phyloP scores from a whole-genome alignment of 2,888 invertebrate species.

The Ephialtes manifestator region DNA sequence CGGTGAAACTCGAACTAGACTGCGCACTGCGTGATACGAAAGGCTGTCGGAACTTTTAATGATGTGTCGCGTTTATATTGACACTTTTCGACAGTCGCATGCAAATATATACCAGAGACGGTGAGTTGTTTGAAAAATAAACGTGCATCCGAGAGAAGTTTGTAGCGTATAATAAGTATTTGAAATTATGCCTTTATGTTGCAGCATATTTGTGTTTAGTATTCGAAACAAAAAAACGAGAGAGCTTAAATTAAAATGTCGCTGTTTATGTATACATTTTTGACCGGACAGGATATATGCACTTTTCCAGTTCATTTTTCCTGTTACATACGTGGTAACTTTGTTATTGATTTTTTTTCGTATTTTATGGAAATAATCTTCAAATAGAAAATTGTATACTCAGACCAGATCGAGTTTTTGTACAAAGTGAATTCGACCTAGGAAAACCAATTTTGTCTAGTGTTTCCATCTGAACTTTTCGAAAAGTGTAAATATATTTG shows the following conservation, averaged over 20 bases:
- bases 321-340: no score
- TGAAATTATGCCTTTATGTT: not conserved
- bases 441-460: no score
- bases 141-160: not conserved
- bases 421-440: no score
- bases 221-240: not conserved
- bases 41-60: slow-evolving; percentile 16
- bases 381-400: no score
- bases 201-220: not conserved
- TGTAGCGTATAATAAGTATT: not conserved
- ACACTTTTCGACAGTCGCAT: not conserved
- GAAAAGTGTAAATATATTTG: no score
- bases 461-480: no score
- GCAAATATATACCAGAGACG: slow-evolving; percentile 1
- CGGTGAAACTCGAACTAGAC: slow-evolving; percentile 3
- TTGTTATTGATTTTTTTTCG: no score
- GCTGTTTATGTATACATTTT: no score
- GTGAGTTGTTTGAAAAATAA: not conserved
- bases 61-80: slow-evolving; percentile 23
- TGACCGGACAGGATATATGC: no score
- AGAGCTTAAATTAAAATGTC: not conserved
- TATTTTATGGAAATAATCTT: no score
- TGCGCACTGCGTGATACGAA: not conserved
- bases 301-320: no score
- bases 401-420: no score